Percentiles rank a stretch among this genome's conserved stretches.
These are phyloP conservation scores for Metacarcinus magister DNA, from an alignment of 2,888 invertebrate genomes.

Conservation along the genomic window DNA sequence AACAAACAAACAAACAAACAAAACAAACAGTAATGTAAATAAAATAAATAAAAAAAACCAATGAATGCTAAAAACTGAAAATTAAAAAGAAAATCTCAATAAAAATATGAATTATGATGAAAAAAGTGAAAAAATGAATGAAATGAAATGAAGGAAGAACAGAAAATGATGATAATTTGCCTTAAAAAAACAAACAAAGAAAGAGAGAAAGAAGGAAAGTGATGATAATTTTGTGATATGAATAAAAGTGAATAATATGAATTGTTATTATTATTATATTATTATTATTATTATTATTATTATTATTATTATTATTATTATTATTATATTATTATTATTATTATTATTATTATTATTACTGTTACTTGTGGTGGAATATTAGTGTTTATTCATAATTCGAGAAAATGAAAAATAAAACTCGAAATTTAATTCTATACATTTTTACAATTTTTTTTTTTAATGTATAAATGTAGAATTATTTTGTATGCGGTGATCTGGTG, in stretches of 20 bases:
- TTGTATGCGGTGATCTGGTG: background rate
- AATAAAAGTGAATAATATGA: background rate
- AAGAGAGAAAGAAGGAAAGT: background rate
- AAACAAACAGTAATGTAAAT: too few relatives aligned
- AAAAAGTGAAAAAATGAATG: background rate
- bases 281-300: background rate
- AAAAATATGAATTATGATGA: background rate
- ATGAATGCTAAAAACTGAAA: too few relatives aligned
- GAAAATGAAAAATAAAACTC: too few relatives aligned
- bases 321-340: background rate
- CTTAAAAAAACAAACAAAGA: background rate
- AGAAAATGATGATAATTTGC: background rate
- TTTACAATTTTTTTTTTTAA: background rate
- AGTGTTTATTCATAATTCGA: background rate
- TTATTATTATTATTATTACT: background rate
- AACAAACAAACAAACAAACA: too few relatives aligned
- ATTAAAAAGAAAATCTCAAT: too few relatives aligned
- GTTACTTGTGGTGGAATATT: background rate
- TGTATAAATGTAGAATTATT: background rate
- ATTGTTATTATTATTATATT: background rate
- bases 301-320: background rate
- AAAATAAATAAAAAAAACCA: too few relatives aligned
- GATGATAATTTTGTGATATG: background rate
- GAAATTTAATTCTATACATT: background rate
- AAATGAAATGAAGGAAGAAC: background rate